Percentiles rank a stretch among this genome's conserved stretches.
These are phyloP conservation scores for Odontamblyopus rebecca DNA, from an alignment of 2,797 vertebrate species.

Conservation along the genomic window DNA sequence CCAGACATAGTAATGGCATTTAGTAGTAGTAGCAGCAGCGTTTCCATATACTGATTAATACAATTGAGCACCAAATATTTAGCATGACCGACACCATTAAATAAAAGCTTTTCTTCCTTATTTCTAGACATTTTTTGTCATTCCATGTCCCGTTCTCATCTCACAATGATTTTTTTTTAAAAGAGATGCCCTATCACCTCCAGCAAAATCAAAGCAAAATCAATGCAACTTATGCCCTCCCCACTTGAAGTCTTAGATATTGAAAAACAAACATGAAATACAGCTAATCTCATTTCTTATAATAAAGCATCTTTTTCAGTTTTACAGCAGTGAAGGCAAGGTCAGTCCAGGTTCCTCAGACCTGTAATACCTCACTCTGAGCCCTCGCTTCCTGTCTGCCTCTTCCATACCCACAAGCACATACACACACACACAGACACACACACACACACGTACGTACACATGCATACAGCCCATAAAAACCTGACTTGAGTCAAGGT, in stretches of 20 bases:
- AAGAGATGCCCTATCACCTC: too few relatives aligned
- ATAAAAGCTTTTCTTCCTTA: too few relatives aligned
- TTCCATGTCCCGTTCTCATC: too few relatives aligned
- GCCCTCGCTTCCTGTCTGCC: slow-evolving; percentile 59
- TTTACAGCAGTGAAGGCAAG: slow-evolving; percentile 23
- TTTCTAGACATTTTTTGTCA: too few relatives aligned
- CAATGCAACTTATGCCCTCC: not conserved
- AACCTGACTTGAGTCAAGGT: slow-evolving; percentile 40
- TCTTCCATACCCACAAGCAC: slow-evolving; percentile 35
- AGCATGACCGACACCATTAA: too few relatives aligned
- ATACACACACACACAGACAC: not conserved
- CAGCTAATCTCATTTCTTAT: not conserved
- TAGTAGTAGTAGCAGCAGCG: too few relatives aligned
- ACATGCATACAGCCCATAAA: not conserved
- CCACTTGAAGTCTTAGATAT: not conserved
- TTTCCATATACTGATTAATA: too few relatives aligned
- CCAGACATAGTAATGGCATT: not conserved
- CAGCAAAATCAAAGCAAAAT: not conserved
- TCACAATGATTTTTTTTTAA: too few relatives aligned
- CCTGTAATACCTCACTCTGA: slow-evolving; percentile 50
- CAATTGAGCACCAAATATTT: too few relatives aligned
- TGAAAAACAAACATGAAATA: not conserved
- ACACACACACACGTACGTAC: not conserved
- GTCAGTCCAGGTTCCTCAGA: slow-evolving; percentile 47
- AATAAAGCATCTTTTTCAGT: not conserved